Evolutionary conservation across 1,140 invertebrate species (phyloP), one percentile per base, ranked within the genome.

Genomic region (Dinothrombium tinctorium): DNA sequence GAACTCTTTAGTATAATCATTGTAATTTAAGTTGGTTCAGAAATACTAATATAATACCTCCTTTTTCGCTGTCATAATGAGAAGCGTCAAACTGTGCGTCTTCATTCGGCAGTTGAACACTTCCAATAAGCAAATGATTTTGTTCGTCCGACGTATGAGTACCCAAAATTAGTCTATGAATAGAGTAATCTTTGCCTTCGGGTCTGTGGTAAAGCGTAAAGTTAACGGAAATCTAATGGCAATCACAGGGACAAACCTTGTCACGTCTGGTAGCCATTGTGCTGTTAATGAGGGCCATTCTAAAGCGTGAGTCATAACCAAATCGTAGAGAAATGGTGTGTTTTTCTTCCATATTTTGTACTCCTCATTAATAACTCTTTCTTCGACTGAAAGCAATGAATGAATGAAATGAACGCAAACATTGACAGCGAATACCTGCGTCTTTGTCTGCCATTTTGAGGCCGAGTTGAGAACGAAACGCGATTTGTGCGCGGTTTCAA

Each of bases 271-370:
- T 23, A 99, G 64, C 94, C 94, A 99, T 61, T 99, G 94, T 4
- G 90, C 92, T 12, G 94, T 99, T 37, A 99, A 62, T 46, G 84
- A 92, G 22, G 87, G 87, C 87, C 87, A 95, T 60, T 95, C 87
- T 39, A 92, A 58, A 38, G 84, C 84, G 61, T 92, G 84, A 42
- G 84, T 90, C 83, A 90, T 90, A n/a, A 90, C 84, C 56, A 94
- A 60, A 61, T 94, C 87, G 56, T 94, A 95, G n/a, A 95, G 58
- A 57, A 94, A 94, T 7, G 87, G 87, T 4, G 86, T 92, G 52
- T 95, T 95, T 57, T 94, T 94, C 58, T 95, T 94, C 87, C 87
- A 94, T 64, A 94, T 92, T 65, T 99, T 99, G 59, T 99, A 99
- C 56, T 99, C 94, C 63, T 99, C 94, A 60, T 99, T 99, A 42